These are phyloP conservation scores for Himalopsyche anomala DNA, from an alignment of 2,888 invertebrate species.

Conservation along the genomic window DNA sequence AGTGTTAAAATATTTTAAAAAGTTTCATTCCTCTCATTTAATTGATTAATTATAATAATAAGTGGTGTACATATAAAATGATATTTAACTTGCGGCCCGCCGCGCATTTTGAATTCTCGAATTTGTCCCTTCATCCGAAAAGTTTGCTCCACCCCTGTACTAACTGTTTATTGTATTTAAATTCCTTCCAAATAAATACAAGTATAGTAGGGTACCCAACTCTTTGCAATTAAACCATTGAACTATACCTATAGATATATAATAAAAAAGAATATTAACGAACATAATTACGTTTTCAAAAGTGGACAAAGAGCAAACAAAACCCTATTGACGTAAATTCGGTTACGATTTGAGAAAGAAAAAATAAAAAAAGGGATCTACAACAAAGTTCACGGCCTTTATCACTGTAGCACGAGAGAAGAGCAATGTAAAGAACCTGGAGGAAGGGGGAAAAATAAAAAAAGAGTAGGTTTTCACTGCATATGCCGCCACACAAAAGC, in stretches of 20 bases:
- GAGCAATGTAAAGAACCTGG: background rate
- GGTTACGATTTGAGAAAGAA: constrained; percentile 4
- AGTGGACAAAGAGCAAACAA: constrained; percentile 6
- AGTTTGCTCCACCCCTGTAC: no score
- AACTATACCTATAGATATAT: background rate
- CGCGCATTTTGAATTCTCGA: no score
- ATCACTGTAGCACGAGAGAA: background rate
- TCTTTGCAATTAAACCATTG: no score
- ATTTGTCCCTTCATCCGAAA: no score
- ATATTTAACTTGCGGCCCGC: no score
- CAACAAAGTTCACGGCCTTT: constrained; percentile 27
- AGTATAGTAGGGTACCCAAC: no score
- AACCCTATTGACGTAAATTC: background rate
- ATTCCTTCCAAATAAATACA: no score
- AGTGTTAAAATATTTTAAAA: no score
- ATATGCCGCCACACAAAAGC: constrained; percentile 34
- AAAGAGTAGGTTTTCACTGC: constrained; percentile 17
- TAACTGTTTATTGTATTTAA: no score
- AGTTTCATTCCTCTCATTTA: no score
- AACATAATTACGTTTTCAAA: background rate
- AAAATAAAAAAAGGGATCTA: background rate
- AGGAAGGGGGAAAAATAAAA: background rate
- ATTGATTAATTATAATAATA: no score
- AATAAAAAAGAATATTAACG: background rate
- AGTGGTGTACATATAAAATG: no score